Evolutionary conservation across 1,140 invertebrate species (phyloP).

Genomic region (Caenorhabditis elegans): DNA sequence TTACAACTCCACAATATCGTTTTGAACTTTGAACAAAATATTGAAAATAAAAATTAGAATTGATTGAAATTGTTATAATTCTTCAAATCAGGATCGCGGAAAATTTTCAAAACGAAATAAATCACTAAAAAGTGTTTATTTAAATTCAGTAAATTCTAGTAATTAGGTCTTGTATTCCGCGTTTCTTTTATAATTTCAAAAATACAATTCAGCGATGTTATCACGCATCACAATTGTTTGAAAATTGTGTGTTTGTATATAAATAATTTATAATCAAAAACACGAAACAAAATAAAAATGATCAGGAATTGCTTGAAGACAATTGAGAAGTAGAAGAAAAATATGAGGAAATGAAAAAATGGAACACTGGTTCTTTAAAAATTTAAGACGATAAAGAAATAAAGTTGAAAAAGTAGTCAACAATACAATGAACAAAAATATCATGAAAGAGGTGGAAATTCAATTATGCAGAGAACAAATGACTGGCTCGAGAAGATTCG

Average conservation of each 20-base stretch:
- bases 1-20: too few species aligned
- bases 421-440: not conserved
- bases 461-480: not conserved
- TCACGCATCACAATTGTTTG: not conserved
- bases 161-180: too few species aligned
- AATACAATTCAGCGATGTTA: too few species aligned
- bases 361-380: not conserved
- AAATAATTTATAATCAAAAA: not conserved
- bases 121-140: too few species aligned
- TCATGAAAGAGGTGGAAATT: not conserved
- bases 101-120: too few species aligned
- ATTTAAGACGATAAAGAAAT: not conserved
- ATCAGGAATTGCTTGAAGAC: not conserved
- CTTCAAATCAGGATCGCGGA: too few species aligned
- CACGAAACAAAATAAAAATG: not conserved
- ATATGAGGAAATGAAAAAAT: conserved; percentile 13
- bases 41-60: too few species aligned
- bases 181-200: too few species aligned
- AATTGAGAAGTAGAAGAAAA: not conserved
- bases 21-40: too few species aligned
- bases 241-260: not conserved
- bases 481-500: not conserved
- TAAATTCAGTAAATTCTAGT: too few species aligned
- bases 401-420: not conserved
- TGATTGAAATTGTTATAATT: too few species aligned